These are phyloP conservation scores for Aradophagus sp. DNA, from an alignment of 1,140 invertebrate species.

Conservation along the genomic window DNA sequence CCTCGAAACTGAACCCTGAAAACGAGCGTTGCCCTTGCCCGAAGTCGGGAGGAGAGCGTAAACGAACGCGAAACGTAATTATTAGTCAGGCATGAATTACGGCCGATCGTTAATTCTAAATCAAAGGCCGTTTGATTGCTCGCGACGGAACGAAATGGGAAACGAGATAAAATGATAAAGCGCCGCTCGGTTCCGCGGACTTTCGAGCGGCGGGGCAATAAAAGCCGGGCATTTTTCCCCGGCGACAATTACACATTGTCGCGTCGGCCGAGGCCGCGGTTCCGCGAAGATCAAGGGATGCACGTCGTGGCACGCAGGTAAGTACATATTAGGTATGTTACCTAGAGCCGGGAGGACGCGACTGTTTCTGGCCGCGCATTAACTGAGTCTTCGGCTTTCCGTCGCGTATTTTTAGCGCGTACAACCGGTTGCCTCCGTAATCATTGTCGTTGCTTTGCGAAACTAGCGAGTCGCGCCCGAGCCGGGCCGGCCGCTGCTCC, in stretches of 20 bases:
- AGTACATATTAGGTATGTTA: slow-evolving; percentile 59
- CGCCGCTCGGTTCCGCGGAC: too few species aligned
- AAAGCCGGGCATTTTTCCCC: slow-evolving; percentile 17
- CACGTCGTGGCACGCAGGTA: slow-evolving; percentile 23
- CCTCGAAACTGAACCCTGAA: too few species aligned
- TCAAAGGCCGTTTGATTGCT: too few species aligned
- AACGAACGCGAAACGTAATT: too few species aligned
- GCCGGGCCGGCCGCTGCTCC: slow-evolving; percentile 35
- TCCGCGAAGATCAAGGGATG: slow-evolving; percentile 49
- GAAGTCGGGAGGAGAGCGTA: too few species aligned
- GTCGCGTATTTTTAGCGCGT: slow-evolving; percentile 71
- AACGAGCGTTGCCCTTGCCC: too few species aligned
- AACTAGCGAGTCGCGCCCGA: slow-evolving; percentile 63
- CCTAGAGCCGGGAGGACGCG: slow-evolving; percentile 55
- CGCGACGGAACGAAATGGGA: too few species aligned
- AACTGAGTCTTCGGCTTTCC: slow-evolving; percentile 65
- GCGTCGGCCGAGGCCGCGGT: slow-evolving; percentile 9
- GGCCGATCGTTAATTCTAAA: too few species aligned
- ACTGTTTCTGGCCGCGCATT: slow-evolving; percentile 65
- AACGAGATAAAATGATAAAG: background rate
- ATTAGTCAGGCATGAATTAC: too few species aligned
- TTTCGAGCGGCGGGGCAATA: slow-evolving; percentile 7
- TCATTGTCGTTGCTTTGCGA: slow-evolving; percentile 74
- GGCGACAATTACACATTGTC: slow-evolving; percentile 33
- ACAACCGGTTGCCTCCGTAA: slow-evolving; percentile 73